Base-by-base conservation (phyloP, 2,113 vertebrate species). In the Semnornis frantzii region DNA sequence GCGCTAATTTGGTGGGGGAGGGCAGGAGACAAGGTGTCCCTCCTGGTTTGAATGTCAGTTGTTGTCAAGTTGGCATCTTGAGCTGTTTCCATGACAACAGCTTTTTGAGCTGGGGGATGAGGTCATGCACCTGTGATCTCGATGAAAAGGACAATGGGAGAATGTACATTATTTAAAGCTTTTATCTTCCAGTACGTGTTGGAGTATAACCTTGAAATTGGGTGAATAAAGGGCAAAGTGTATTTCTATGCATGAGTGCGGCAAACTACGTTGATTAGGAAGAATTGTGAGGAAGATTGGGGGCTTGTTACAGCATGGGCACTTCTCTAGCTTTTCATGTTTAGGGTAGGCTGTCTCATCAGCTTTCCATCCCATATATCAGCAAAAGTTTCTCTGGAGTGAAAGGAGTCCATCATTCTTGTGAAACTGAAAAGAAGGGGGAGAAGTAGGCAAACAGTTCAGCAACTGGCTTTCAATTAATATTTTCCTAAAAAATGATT, bases 21-120 rank as follows among this genome's bases (percentile, higher is more conserved):
- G 77, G 93, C 79, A 57, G 70, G 73, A 89, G 62, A 85, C 85
- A 90, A 96, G 94, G 79, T 84, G 95, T 97, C 96, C 96, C 96
- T 96, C 92, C 93, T 90, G 95, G 94, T 97, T 97, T 98, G 96
- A 97, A 97, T 97, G 97, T 97, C 97, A 97, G 96, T 97, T 97
- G 94, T 95, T 97, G 96, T 97, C 94, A 96, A 82, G 92, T 94
- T 97, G 96, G 96, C 96, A 96, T 97, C 93, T 59, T 73, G 76
- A 44, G 59, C 95, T 76, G 96, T 98, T 97, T 93, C 97, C 92
- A 97, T 97, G 95, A 95, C 92, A 95, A 98, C 95, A 50, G 85
- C 59, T 89, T 97, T 94, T 94, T 95, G 88, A 90, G 25, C 70
- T 92, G 82, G 92, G 95, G 95, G 91, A 96, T 60, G 65, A 96